Percentiles rank a stretch among this genome's conserved stretches.
These are phyloP conservation scores for Podarcis cretensis DNA, from an alignment of 2,113 vertebrate species.

Conservation along the genomic window DNA sequence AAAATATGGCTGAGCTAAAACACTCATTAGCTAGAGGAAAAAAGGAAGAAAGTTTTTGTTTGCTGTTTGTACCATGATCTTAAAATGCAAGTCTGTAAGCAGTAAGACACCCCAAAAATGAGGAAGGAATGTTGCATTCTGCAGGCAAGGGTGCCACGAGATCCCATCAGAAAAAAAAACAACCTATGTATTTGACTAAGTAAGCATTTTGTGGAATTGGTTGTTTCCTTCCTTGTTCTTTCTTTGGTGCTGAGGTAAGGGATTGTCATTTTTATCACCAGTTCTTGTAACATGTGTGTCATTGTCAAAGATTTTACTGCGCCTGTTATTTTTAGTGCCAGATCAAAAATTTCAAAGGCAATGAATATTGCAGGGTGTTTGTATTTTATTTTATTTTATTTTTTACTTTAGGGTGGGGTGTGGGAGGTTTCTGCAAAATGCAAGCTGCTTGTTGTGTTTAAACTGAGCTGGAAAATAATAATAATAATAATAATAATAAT, in stretches of 20 bases:
- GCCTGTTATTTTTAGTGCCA: background rate
- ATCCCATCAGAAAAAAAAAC: slow-evolving; percentile 17
- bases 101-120: slow-evolving; percentile 75
- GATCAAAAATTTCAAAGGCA: slow-evolving; percentile 2
- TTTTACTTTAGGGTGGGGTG: too few species aligned
- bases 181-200: slow-evolving; percentile 26
- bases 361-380: too few species aligned
- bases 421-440: background rate
- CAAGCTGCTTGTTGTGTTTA: background rate
- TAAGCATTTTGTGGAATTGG: slow-evolving; percentile 50
- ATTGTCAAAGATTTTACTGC: background rate
- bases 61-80: slow-evolving; percentile 59
- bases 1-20: slow-evolving; percentile 39
- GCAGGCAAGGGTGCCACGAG: slow-evolving; percentile 63
- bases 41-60: slow-evolving; percentile 40
- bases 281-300: background rate
- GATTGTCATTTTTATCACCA: slow-evolving; percentile 22
- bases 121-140: slow-evolving; percentile 75
- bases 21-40: background rate
- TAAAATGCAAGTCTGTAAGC: slow-evolving; percentile 54
- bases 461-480: background rate
- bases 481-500: too few species aligned
- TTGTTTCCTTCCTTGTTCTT: slow-evolving; percentile 58
- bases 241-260: slow-evolving; percentile 36
- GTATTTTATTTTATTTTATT: background rate